Conservation (phyloP, 2,113 vertebrate genomes). For the Leptocoma aspasia region DNA sequence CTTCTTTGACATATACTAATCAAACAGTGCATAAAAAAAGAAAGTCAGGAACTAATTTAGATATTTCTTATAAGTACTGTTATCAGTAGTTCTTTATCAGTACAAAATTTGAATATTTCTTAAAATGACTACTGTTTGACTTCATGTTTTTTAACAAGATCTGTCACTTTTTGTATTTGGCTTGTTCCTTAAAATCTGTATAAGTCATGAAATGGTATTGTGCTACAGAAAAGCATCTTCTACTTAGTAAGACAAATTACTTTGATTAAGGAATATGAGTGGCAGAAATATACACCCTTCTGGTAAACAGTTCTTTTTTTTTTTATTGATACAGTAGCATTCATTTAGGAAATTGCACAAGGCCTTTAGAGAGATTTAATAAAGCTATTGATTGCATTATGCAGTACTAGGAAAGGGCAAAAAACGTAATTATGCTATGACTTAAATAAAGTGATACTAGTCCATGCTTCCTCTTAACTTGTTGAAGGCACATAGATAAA, state of each 20-base stretch:
- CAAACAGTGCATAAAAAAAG: neutral
- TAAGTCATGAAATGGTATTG: neutral
- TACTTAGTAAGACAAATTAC: neutral
- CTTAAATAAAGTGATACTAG: neutral
- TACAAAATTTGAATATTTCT: neutral
- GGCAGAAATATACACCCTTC: neutral
- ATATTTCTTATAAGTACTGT: neutral
- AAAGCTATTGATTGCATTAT: constrained; percentile 10
- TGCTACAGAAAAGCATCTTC: neutral
- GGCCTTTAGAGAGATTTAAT: neutral
- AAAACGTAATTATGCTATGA: neutral
- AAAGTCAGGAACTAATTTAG: neutral
- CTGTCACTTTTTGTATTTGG: neutral
- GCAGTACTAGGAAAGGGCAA: neutral
- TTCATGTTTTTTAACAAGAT: neutral
- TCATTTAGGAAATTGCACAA: neutral
- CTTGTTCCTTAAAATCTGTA: neutral
- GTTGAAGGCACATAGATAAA: neutral
- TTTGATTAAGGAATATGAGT: neutral
- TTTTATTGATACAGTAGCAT: neutral
- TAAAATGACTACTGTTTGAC: neutral
- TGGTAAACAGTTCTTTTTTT: neutral
- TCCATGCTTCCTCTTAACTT: neutral
- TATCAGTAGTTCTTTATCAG: neutral
- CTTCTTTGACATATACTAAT: neutral